These are phyloP conservation scores for Drosophila mimetica DNA, from an alignment of 2,888 invertebrate genomes.

Conservation along the genomic window DNA sequence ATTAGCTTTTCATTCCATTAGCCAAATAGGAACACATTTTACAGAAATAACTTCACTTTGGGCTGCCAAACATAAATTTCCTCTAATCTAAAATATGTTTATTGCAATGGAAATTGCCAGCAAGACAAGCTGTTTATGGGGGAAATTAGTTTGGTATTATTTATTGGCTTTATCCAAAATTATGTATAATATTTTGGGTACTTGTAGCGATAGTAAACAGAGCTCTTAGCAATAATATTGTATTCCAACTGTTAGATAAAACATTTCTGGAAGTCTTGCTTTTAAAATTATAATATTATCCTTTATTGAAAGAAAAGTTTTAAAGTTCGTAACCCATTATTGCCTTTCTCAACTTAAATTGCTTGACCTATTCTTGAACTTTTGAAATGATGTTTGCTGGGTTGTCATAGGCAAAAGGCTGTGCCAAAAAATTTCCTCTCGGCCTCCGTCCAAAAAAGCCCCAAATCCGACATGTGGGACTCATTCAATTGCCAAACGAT, in stretches of 20 bases:
- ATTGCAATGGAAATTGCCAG: neutral
- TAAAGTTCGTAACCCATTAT: neutral
- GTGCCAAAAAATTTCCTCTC: neutral
- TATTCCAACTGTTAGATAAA: too few relatives aligned
- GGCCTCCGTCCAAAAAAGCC: neutral
- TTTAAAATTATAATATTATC: too few relatives aligned
- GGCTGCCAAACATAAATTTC: neutral
- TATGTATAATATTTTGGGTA: neutral
- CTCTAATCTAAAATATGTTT: neutral
- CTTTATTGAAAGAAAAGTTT: too few relatives aligned
- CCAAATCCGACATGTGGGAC: constrained; percentile 23
- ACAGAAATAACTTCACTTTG: neutral
- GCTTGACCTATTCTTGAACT: neutral
- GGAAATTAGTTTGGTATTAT: neutral
- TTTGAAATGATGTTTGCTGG: constrained; percentile 4
- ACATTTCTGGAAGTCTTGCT: too few relatives aligned
- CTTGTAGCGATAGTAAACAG: neutral
- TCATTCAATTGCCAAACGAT: constrained; percentile 49
- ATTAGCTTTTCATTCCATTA: neutral
- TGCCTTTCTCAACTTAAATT: neutral
- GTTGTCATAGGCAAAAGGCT: constrained; percentile 5
- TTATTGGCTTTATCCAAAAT: neutral
- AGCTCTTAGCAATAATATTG: too few relatives aligned
- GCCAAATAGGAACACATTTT: constrained; percentile 9
- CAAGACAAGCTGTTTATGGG: neutral